A percentile compares a stretch with the other conserved stretches of the same genome.
These are phyloP conservation scores for Priocnemis perturbator DNA, from an alignment of 2,888 invertebrate genomes.

Conservation along the genomic window DNA sequence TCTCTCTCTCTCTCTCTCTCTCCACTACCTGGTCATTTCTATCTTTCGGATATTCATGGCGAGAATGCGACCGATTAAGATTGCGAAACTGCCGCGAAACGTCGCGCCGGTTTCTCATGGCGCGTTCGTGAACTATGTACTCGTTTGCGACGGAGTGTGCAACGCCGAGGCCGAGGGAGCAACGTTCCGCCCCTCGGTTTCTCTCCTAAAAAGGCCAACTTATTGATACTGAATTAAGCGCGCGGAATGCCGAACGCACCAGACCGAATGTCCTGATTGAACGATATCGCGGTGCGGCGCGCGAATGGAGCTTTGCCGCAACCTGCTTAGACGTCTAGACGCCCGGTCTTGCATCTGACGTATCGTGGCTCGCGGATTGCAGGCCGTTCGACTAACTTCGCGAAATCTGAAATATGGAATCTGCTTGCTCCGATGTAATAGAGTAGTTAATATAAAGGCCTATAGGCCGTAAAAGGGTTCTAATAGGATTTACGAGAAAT, in stretches of 20 bases:
- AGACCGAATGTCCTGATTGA: background rate
- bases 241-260: no score
- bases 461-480: no score
- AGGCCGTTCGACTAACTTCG: background rate
- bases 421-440: no score
- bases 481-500: no score
- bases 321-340: no score
- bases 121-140: no score
- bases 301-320: no score
- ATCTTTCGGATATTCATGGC: background rate
- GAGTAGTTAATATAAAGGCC: no score
- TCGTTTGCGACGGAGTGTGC: background rate
- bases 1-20: background rate
- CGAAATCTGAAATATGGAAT: background rate
- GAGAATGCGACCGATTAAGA: slow-evolving; percentile 27
- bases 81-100: slow-evolving; percentile 43
- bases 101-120: background rate
- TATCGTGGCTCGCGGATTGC: background rate
- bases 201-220: no score
- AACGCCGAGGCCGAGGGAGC: background rate
- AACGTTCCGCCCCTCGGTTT: background rate
- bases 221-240: no score
- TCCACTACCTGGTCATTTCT: background rate
- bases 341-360: no score
- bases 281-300: background rate